Evolutionary conservation across 2,797 vertebrate genomes (phyloP).

Genomic region (Menidia menidia): DNA sequence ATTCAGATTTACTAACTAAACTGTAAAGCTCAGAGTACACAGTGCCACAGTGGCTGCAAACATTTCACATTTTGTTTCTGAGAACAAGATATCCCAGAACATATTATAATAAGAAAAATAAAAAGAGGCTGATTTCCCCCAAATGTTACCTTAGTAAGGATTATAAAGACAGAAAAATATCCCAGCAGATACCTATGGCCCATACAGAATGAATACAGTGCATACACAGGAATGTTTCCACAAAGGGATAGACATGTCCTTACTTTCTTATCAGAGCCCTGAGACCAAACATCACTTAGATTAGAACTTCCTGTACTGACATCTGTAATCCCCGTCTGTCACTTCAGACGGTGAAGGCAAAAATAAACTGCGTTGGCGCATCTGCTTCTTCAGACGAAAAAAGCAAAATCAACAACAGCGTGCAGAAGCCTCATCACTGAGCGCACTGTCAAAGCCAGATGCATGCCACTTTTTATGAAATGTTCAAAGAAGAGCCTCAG

Average conservation of each 20-base stretch:
- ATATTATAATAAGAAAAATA: background rate
- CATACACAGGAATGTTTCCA: conserved; percentile 23
- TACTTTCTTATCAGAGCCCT: conserved; percentile 32
- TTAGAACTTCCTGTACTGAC: conserved; percentile 37
- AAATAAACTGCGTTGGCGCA: conserved; percentile 3
- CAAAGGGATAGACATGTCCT: conserved; percentile 13
- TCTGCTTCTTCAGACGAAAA: conserved; percentile 1
- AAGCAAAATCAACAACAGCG: conserved; percentile 1
- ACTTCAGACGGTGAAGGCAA: conserved; percentile 31
- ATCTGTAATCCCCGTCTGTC: conserved; percentile 24
- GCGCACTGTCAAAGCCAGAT: background rate
- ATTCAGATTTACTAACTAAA: conserved; percentile 21
- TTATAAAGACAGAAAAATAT: background rate
- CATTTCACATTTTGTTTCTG: background rate
- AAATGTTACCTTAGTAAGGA: background rate
- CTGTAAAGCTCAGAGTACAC: conserved; percentile 4
- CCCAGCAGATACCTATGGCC: background rate
- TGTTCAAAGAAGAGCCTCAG: background rate
- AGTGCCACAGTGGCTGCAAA: background rate
- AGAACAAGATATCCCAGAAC: background rate
- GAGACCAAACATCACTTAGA: conserved; percentile 47
- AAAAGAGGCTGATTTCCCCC: too few species aligned
- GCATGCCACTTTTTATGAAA: background rate
- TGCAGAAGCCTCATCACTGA: background rate
- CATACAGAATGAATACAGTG: background rate